Conservation (phyloP, 2,888 invertebrate species). For the Ellobium chinense region DNA sequence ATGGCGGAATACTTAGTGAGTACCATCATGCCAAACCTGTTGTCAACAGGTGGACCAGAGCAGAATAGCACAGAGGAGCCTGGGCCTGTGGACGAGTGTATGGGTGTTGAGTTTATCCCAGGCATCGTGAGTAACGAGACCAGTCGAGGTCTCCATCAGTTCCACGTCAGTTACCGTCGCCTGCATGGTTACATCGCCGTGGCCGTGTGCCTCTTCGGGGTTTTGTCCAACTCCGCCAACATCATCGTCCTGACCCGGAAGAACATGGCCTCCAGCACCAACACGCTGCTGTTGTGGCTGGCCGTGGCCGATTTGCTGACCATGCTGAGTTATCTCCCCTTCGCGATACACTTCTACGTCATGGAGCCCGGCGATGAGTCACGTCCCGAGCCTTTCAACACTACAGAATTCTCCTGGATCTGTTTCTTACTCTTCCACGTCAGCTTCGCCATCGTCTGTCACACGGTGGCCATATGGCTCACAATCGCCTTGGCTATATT, state of each 20-base stretch:
- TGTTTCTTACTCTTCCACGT: slow-evolving; percentile 86
- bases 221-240: slow-evolving; percentile 93
- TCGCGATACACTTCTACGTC: slow-evolving; percentile 85
- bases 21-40: not conserved
- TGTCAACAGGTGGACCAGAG: not conserved
- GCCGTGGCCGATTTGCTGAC: slow-evolving; percentile 95
- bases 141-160: slow-evolving; percentile 54
- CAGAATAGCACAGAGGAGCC: not conserved
- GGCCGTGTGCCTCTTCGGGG: slow-evolving; percentile 93
- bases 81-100: not conserved
- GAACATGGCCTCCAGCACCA: slow-evolving; percentile 95
- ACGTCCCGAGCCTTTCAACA: slow-evolving; percentile 62
- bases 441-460: slow-evolving; percentile 91
- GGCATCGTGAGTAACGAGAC: slow-evolving; percentile 50
- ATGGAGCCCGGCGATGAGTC: slow-evolving; percentile 61
- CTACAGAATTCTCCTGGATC: slow-evolving; percentile 77
- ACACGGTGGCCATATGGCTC: slow-evolving; percentile 95
- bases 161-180: slow-evolving; percentile 64
- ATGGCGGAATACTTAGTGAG: too few relatives aligned
- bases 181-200: slow-evolving; percentile 92
- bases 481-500: slow-evolving; percentile 95
- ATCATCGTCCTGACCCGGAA: slow-evolving; percentile 93
- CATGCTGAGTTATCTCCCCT: slow-evolving; percentile 93
- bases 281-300: slow-evolving; percentile 90
- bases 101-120: slow-evolving; percentile 40